Percentiles rank a stretch among this genome's conserved stretches.
phyloP scores from a whole-genome alignment of 2,797 vertebrate species.

The Megalops cyprinoides region DNA sequence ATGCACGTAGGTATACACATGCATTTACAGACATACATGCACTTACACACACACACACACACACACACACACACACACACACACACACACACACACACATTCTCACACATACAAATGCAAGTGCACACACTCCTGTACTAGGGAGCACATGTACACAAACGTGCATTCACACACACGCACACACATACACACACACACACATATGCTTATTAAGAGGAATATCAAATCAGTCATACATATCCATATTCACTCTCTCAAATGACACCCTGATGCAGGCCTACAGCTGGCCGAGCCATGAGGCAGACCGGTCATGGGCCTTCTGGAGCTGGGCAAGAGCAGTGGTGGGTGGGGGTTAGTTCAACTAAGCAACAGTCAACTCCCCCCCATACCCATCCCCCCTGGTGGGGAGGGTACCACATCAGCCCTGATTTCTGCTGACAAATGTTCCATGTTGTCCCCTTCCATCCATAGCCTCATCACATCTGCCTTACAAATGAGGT shows the following conservation, averaged over 20 bases:
- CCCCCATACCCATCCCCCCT: too few species aligned
- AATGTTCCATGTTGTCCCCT: not conserved
- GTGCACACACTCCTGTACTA: not conserved
- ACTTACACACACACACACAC: not conserved
- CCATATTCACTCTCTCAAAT: not conserved
- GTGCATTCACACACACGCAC: not conserved
- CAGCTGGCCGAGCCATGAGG: too few species aligned
- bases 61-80: conserved; percentile 19
- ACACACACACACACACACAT: conserved; percentile 47
- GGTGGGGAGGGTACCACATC: not conserved
- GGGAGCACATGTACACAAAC: not conserved
- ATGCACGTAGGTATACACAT: not conserved
- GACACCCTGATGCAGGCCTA: not conserved
- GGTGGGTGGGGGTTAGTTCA: not conserved
- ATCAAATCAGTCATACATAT: not conserved
- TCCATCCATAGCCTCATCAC: not conserved
- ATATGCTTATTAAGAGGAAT: not conserved
- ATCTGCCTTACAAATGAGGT: conserved; percentile 9
- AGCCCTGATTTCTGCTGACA: conserved; percentile 6
- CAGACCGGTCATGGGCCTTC: too few species aligned
- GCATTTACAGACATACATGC: not conserved
- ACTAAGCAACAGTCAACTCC: not conserved
- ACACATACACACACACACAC: not conserved
- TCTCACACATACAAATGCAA: not conserved
- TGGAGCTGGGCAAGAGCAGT: not conserved